phyloP scores from a whole-genome alignment of 2,888 invertebrate genomes.

The Atrina japonica region DNA sequence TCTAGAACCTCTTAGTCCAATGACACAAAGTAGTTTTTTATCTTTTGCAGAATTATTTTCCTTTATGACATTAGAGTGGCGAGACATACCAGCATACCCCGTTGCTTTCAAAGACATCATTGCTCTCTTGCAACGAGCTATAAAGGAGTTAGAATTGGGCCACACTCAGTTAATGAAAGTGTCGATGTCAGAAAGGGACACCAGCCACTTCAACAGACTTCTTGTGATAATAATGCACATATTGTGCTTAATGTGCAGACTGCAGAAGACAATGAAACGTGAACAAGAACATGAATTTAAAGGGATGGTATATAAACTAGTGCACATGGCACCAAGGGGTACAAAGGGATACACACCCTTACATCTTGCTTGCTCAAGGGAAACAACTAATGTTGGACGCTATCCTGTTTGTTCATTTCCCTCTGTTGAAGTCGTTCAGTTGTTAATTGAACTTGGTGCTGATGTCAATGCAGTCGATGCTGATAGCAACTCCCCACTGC shows the following conservation, averaged over 20 bases:
- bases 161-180: conserved; percentile 74
- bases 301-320: conserved; percentile 87
- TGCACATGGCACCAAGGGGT: conserved; percentile 85
- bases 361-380: conserved; percentile 92
- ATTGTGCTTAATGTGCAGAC: conserved; percentile 75
- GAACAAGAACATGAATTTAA: conserved; percentile 84
- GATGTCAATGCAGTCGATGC: conserved; percentile 90
- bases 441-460: conserved; percentile 91
- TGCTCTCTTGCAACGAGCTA: conserved; percentile 90
- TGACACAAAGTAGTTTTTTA: conserved; percentile 96
- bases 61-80: conserved; percentile 92
- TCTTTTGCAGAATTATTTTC: conserved; percentile 93
- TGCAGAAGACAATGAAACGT: conserved; percentile 77
- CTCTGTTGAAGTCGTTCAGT: conserved; percentile 86
- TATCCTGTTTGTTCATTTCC: conserved; percentile 88
- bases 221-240: conserved; percentile 91
- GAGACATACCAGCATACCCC: conserved; percentile 85
- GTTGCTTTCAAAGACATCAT: conserved; percentile 91
- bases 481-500: conserved; percentile 93
- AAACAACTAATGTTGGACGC: conserved; percentile 86
- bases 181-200: conserved; percentile 83
- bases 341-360: conserved; percentile 79
- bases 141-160: conserved; percentile 83
- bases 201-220: conserved; percentile 90
- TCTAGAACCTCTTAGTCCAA: conserved; percentile 94